These are phyloP conservation scores for Diuraphis noxia DNA, from an alignment of 1,140 invertebrate species.

Conservation along the genomic window DNA sequence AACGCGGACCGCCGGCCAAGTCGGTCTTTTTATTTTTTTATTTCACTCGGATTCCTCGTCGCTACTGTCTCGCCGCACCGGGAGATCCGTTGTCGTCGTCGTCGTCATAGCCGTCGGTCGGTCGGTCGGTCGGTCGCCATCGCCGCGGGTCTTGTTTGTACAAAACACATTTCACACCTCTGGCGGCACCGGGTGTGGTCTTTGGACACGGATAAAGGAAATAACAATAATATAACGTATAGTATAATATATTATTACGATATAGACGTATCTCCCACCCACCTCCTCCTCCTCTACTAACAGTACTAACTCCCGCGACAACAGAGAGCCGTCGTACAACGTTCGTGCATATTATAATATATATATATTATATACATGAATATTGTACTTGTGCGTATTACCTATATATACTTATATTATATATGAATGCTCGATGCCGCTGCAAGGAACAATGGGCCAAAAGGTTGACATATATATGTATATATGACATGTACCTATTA, in stretches of 20 bases:
- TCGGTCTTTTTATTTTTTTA: background rate
- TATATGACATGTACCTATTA: background rate
- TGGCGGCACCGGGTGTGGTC: slow-evolving; percentile 47
- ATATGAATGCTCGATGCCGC: background rate
- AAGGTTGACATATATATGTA: background rate
- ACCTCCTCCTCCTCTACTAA: no score
- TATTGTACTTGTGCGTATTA: no score
- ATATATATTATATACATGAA: background rate
- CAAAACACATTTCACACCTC: slow-evolving; percentile 42
- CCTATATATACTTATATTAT: no score
- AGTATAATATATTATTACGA: slow-evolving; percentile 10
- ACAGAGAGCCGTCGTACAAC: background rate
- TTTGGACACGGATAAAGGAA: slow-evolving; percentile 16
- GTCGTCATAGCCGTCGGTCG: background rate
- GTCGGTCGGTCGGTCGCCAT: background rate
- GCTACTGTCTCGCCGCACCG: background rate
- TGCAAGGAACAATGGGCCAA: background rate
- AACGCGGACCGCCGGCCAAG: background rate
- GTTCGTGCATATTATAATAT: background rate
- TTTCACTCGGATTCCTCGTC: background rate
- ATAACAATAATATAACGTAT: background rate
- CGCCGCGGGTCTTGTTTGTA: slow-evolving; percentile 23
- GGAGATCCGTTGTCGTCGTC: background rate
- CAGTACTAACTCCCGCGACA: background rate
- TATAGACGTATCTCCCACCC: background rate